These are phyloP conservation scores for Chloroceryle inda DNA, from an alignment of 2,797 vertebrate species.

Conservation along the genomic window DNA sequence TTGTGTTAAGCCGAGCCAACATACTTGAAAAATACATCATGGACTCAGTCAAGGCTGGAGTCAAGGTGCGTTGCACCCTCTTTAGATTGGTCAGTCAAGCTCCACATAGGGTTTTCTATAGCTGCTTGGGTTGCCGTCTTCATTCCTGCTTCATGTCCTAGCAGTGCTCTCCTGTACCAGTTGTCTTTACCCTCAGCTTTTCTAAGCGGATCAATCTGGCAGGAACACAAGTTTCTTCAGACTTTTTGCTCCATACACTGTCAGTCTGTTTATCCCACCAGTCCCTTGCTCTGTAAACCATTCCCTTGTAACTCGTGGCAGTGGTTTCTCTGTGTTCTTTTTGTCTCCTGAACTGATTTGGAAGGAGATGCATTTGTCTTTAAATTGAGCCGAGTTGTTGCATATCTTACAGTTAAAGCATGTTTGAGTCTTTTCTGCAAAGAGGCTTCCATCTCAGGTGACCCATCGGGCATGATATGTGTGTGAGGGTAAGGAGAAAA, in stretches of 20 bases:
- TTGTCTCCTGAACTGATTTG: neutral
- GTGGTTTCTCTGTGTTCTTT: neutral
- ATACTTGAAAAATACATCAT: neutral
- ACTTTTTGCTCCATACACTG: neutral
- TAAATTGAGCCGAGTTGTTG: neutral
- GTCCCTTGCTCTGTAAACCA: neutral
- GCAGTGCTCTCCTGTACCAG: neutral
- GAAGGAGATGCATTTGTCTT: neutral
- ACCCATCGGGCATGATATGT: neutral
- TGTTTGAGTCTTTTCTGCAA: neutral
- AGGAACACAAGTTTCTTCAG: neutral
- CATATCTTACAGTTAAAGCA: neutral
- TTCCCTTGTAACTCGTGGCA: neutral
- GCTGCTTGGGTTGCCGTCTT: neutral
- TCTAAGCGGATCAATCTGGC: neutral
- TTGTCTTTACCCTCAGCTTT: neutral
- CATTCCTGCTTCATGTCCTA: neutral
- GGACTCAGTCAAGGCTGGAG: neutral
- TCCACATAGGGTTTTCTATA: neutral
- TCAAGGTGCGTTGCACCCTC: fast-evolving
- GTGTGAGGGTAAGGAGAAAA: neutral
- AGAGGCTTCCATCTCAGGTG: neutral
- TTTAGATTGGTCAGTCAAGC: neutral
- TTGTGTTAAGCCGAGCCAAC: neutral
- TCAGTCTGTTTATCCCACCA: neutral